Conservation (phyloP, 2,113 vertebrate species). For the Leiothrix lutea region DNA sequence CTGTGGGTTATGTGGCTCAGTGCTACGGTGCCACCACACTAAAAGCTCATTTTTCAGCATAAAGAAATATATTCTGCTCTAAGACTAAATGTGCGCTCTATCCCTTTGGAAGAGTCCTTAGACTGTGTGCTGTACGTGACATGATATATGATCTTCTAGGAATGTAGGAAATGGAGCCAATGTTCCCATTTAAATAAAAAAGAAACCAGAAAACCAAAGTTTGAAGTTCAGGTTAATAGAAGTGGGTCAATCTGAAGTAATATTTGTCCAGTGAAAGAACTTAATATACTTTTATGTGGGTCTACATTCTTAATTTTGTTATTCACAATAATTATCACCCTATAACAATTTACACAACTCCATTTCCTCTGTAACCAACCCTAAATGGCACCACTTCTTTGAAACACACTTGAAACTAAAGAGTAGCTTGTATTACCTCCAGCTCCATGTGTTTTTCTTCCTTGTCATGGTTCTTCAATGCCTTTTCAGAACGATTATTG, state of each 20-base stretch:
- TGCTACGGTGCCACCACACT: neutral
- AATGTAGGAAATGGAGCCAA: neutral
- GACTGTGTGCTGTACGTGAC: neutral
- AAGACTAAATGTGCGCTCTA: neutral
- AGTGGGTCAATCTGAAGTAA: neutral
- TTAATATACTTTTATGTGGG: neutral
- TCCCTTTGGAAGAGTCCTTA: neutral
- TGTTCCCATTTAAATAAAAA: neutral
- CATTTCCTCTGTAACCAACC: neutral
- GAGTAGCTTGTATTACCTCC: conserved; percentile 67
- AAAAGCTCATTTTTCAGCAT: neutral
- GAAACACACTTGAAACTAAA: neutral
- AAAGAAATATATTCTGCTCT: neutral
- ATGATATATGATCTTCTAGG: neutral
- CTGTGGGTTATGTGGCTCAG: neutral
- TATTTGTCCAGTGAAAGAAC: neutral
- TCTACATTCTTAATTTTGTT: neutral
- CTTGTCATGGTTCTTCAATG: conserved; percentile 42
- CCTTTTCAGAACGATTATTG: neutral
- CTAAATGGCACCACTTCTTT: neutral
- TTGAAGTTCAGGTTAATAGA: neutral
- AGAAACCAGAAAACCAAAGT: neutral
- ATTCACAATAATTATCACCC: neutral
- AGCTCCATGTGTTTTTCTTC: conserved; percentile 56
- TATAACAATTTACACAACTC: neutral